Percentiles rank a stretch among this genome's conserved stretches.
Evolutionary conservation across 2,888 invertebrate species (phyloP).

Genomic region (Frankliniella intonsa): DNA sequence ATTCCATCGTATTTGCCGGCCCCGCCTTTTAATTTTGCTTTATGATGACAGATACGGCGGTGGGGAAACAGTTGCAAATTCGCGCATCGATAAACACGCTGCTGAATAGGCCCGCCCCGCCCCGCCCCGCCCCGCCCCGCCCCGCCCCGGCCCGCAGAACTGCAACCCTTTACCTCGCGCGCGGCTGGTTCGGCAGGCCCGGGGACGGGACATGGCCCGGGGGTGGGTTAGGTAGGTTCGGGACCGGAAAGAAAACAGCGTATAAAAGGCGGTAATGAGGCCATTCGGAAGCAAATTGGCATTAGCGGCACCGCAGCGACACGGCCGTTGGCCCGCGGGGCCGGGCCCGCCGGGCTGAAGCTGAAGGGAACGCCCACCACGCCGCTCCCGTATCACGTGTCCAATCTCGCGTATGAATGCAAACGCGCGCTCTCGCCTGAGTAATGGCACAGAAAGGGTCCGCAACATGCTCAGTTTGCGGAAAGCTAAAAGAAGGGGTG

Average conservation of each 20-base stretch:
- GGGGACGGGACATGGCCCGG: not conserved
- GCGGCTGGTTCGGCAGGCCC: no score
- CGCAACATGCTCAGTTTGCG: no score
- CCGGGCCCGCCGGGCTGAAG: no score
- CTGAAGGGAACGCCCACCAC: no score
- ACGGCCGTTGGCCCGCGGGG: not conserved
- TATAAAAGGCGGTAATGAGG: not conserved
- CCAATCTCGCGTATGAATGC: no score
- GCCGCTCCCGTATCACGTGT: no score
- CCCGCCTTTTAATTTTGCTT: not conserved
- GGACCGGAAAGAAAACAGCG: not conserved
- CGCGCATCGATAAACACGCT: constrained; percentile 8
- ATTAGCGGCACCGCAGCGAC: not conserved
- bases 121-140: no score
- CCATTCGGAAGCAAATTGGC: constrained; percentile 22
- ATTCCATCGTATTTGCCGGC: not conserved
- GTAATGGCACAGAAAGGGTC: no score
- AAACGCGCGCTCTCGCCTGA: no score
- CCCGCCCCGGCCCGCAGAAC: no score
- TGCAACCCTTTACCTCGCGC: no score
- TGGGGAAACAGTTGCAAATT: constrained; percentile 12
- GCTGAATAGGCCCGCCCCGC: not conserved
- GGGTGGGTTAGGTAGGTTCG: not conserved
- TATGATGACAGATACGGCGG: constrained; percentile 20
- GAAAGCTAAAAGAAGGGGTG: no score